Conservation (phyloP, 2,113 vertebrate species). For the Ptilonorhynchus violaceus region DNA sequence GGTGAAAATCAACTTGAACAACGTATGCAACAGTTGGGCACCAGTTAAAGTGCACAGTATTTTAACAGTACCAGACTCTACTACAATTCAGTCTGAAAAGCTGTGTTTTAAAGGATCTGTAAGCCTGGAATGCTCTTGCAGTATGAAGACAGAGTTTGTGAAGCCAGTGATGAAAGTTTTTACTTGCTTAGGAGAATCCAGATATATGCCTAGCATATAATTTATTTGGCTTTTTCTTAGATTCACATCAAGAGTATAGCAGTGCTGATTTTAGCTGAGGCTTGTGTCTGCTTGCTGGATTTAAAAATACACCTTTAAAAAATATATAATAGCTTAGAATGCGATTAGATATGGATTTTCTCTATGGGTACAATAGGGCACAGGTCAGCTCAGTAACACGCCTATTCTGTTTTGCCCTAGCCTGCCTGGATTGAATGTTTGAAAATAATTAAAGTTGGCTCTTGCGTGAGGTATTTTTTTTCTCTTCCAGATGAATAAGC, state of each 20-base stretch:
- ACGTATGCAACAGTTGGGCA: rapidly evolving
- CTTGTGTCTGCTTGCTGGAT: background rate
- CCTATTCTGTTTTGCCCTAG: background rate
- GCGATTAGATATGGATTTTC: conserved; percentile 39
- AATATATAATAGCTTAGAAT: background rate
- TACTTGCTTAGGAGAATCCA: background rate
- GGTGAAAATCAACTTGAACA: conserved; percentile 53
- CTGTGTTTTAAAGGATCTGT: background rate
- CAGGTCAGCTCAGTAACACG: background rate
- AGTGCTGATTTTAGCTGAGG: background rate
- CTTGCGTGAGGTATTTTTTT: conserved; percentile 1
- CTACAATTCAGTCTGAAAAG: background rate
- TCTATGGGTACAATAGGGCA: background rate
- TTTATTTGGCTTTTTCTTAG: conserved; percentile 3
- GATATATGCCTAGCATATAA: background rate
- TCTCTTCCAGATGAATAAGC: conserved; percentile 19
- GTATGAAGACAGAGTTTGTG: background rate
- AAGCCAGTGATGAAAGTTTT: background rate
- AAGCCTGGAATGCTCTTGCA: background rate
- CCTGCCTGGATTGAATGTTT: background rate
- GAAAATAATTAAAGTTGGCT: conserved; percentile 34
- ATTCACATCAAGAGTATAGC: background rate
- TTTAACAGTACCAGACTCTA: background rate
- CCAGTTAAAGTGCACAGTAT: background rate
- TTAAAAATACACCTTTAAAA: conserved; percentile 14